These are phyloP conservation scores for Apamea crenata DNA, from an alignment of 2,888 invertebrate species.

Conservation along the genomic window DNA sequence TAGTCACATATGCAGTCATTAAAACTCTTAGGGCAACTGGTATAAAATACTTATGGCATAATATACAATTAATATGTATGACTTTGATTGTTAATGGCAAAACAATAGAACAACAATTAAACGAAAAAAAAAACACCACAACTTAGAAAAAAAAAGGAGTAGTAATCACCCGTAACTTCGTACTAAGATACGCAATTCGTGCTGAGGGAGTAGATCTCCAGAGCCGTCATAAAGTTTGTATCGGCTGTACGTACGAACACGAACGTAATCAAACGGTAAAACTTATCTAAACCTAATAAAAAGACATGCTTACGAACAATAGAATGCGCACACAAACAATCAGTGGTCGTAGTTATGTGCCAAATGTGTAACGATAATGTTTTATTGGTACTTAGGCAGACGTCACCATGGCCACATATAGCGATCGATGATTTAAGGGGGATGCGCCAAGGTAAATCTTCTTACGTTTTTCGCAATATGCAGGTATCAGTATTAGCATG, in stretches of 20 bases:
- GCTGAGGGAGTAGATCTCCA: not conserved
- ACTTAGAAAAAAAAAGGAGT: not conserved
- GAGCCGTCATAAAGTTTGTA: not conserved
- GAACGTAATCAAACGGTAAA: slow-evolving; percentile 31
- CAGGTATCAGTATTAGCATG: not conserved
- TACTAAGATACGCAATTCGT: not conserved
- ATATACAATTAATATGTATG: not conserved
- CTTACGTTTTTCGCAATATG: not conserved
- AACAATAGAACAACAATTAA: not conserved
- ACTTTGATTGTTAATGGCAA: not conserved
- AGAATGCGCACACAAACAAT: slow-evolving; percentile 45
- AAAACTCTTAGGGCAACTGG: not conserved
- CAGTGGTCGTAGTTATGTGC: slow-evolving; percentile 39
- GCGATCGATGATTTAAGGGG: not conserved
- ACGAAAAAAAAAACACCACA: not conserved
- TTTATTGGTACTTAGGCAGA: slow-evolving; percentile 49
- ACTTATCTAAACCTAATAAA: slow-evolving; percentile 42
- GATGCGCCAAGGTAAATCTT: not conserved
- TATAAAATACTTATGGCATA: not conserved
- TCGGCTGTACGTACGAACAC: not conserved
- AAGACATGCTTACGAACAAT: slow-evolving; percentile 43
- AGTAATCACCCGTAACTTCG: not conserved
- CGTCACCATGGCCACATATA: slow-evolving; percentile 31
- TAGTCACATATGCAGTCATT: not conserved
- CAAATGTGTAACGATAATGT: slow-evolving; percentile 57